Evolutionary conservation across 2,888 invertebrate genomes (phyloP).

Genomic region (Rhodophaea formosa): DNA sequence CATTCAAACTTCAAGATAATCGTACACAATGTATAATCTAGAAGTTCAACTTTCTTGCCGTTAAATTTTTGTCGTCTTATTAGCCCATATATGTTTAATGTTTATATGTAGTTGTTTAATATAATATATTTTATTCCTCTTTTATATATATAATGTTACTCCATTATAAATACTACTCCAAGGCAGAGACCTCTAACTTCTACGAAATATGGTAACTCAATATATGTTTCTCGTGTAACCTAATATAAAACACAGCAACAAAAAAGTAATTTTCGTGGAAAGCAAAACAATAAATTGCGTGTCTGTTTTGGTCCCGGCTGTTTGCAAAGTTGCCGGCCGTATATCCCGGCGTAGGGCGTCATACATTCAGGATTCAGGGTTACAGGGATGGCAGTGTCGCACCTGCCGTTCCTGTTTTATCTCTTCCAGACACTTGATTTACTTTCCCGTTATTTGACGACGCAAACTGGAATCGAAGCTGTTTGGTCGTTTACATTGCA

Average conservation of each 20-base stretch:
- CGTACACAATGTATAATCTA: too few species aligned
- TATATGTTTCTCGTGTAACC: not conserved
- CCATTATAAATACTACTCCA: too few species aligned
- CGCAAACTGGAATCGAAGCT: not conserved
- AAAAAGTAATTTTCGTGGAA: conserved; percentile 38
- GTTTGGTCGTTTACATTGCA: not conserved
- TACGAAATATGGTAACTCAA: not conserved
- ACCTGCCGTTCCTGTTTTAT: conserved; percentile 42
- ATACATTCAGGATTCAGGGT: conserved; percentile 41
- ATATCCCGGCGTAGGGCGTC: conserved; percentile 44
- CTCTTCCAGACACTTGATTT: conserved; percentile 31
- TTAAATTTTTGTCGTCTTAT: too few species aligned
- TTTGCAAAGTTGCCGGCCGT: conserved; percentile 47
- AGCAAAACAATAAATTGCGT: conserved; percentile 51
- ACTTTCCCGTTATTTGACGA: conserved; percentile 23
- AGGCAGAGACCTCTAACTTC: too few species aligned
- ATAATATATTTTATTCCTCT: too few species aligned
- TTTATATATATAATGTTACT: too few species aligned
- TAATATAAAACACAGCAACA: conserved; percentile 15
- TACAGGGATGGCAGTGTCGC: conserved; percentile 38
- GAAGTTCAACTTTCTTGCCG: too few species aligned
- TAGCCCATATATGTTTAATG: too few species aligned
- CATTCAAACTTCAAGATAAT: too few species aligned
- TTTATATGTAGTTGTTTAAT: too few species aligned
- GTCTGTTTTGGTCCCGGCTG: conserved; percentile 43